Conservation (phyloP, 2,113 vertebrate species). For the Uropsilus gracilis region DNA sequence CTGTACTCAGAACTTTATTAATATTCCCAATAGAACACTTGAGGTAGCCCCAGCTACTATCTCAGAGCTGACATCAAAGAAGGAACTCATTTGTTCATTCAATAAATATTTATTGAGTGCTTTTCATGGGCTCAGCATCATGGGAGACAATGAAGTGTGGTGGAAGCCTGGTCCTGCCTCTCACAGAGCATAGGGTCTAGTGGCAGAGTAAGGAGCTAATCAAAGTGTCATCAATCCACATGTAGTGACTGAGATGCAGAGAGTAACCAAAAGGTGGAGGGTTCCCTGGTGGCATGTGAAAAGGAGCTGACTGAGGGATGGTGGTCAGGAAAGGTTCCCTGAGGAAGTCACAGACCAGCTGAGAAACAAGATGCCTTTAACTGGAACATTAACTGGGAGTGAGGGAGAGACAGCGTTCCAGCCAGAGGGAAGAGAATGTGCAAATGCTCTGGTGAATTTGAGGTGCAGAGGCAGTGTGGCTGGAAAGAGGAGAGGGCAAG, state of each 20-base stretch:
- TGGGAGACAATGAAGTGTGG: neutral
- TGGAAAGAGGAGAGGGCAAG: neutral
- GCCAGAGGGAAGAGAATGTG: neutral
- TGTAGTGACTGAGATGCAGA: neutral
- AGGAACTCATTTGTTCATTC: neutral
- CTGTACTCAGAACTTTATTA: neutral
- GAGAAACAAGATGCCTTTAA: neutral
- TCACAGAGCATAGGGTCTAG: neutral
- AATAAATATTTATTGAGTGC: neutral
- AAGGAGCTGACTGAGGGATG: neutral
- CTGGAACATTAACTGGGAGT: neutral
- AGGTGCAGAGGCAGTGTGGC: neutral
- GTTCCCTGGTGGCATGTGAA: too few relatives aligned
- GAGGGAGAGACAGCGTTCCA: neutral
- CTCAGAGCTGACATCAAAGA: neutral
- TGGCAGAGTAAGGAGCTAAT: neutral
- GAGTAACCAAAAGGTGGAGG: neutral
- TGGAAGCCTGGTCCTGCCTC: neutral
- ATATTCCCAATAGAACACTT: neutral
- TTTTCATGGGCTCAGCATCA: neutral
- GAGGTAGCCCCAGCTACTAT: neutral
- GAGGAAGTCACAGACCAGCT: neutral
- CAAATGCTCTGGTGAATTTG: neutral
- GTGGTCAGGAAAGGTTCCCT: neutral
- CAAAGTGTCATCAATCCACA: neutral